These are phyloP conservation scores for Terebella lapidaria DNA, from an alignment of 2,888 invertebrate genomes.

Conservation along the genomic window DNA sequence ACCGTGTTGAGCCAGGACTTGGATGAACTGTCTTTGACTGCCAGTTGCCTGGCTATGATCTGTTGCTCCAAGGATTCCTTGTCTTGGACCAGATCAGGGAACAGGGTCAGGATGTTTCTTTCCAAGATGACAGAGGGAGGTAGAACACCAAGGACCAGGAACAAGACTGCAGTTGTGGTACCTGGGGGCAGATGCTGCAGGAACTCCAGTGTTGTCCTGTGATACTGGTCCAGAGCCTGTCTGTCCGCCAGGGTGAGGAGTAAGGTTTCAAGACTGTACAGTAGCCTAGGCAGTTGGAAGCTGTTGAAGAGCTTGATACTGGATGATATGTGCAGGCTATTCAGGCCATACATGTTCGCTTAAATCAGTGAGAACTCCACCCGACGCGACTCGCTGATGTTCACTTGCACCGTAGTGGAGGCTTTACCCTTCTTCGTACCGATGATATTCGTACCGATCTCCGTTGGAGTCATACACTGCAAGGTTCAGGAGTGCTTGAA, in stretches of 20 bases:
- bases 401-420: background rate
- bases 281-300: too few species aligned
- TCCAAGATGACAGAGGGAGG: background rate
- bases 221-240: background rate
- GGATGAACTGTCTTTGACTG: too few species aligned
- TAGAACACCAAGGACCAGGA: background rate
- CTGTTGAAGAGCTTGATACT: background rate
- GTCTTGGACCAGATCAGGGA: too few species aligned
- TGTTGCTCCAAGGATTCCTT: too few species aligned
- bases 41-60: too few species aligned
- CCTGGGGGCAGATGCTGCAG: background rate
- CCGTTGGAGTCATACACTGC: background rate
- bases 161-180: background rate
- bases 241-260: background rate
- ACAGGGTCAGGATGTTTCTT: background rate
- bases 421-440: background rate
- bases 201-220: background rate
- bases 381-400: background rate
- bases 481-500: background rate
- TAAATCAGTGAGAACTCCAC: background rate
- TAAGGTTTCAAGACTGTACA: background rate
- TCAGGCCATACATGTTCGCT: background rate
- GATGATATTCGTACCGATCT: background rate
- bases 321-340: background rate
- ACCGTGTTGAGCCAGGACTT: too few species aligned